phyloP scores from a whole-genome alignment of 1,140 invertebrate genomes.

The Drosophila ironensis region DNA sequence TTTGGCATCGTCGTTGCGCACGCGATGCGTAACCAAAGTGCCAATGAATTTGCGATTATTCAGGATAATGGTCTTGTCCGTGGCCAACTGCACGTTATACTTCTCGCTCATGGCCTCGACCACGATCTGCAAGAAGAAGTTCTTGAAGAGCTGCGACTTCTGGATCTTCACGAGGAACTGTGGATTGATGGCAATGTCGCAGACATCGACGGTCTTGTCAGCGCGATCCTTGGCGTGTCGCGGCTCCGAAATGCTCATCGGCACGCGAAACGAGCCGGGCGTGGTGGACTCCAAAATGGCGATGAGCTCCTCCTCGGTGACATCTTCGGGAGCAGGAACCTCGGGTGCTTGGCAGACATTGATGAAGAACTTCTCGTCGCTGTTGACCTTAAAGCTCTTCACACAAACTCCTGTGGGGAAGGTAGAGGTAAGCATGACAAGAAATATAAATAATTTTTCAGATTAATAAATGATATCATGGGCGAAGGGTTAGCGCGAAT shows the following conservation, averaged over 20 bases:
- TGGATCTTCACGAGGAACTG: constrained; percentile 88
- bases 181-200: constrained; percentile 90
- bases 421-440: neutral
- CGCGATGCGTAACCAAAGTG: constrained; percentile 87
- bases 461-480: neutral
- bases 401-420: constrained; percentile 89
- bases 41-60: constrained; percentile 87
- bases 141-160: constrained; percentile 86
- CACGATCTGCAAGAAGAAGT: constrained; percentile 89
- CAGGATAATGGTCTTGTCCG: constrained; percentile 84
- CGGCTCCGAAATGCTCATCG: constrained; percentile 93
- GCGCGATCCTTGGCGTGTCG: constrained; percentile 90
- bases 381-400: constrained; percentile 88
- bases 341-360: constrained; percentile 90
- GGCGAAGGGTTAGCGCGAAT: neutral
- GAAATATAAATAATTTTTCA: neutral
- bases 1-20: constrained; percentile 86
- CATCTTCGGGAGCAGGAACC: constrained; percentile 90
- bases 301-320: constrained; percentile 89
- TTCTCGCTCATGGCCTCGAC: constrained; percentile 90
- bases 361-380: constrained; percentile 89
- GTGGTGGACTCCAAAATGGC: constrained; percentile 88
- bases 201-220: constrained; percentile 86
- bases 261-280: constrained; percentile 88
- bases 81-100: constrained; percentile 86